Evolutionary conservation across 92 coral and sea anemone genomes (phyloP).

Genomic region (Umimayanthus kanabou): DNA sequence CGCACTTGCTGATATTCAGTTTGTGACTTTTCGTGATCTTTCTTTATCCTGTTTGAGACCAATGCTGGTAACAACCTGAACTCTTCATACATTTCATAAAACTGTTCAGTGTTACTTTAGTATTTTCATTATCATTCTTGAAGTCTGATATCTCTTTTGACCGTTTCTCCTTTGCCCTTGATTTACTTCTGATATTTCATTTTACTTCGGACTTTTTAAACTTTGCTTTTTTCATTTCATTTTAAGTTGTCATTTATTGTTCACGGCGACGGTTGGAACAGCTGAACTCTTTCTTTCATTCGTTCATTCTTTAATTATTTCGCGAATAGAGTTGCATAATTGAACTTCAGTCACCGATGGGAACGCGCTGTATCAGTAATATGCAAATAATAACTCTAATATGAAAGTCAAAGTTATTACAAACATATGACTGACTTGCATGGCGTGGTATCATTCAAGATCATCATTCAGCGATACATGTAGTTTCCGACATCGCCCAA

Average conservation of each 20-base stretch:
- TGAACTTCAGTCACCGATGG: too few relatives aligned
- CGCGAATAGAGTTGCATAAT: too few relatives aligned
- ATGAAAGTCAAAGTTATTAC: too few relatives aligned
- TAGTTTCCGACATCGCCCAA: neutral
- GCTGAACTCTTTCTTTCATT: too few relatives aligned
- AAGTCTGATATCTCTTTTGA: neutral
- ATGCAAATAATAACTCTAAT: too few relatives aligned
- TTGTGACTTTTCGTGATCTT: neutral
- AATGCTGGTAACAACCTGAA: neutral
- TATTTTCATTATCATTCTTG: neutral
- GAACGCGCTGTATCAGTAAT: too few relatives aligned
- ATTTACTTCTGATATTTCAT: neutral
- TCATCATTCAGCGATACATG: neutral
- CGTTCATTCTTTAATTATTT: too few relatives aligned
- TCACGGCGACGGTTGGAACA: too few relatives aligned
- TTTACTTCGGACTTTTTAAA: neutral
- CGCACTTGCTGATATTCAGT: neutral
- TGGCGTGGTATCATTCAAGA: neutral
- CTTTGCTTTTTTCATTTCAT: neutral
- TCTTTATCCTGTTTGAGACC: neutral
- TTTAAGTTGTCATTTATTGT: neutral
- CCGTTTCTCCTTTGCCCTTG: neutral
- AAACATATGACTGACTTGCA: too few relatives aligned
- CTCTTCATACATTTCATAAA: too few relatives aligned
- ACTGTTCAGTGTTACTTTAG: neutral